Percentiles rank a stretch among this genome's conserved stretches.
Evolutionary conservation across 1,140 invertebrate species (phyloP).

Genomic region (Apis laboriosa): DNA sequence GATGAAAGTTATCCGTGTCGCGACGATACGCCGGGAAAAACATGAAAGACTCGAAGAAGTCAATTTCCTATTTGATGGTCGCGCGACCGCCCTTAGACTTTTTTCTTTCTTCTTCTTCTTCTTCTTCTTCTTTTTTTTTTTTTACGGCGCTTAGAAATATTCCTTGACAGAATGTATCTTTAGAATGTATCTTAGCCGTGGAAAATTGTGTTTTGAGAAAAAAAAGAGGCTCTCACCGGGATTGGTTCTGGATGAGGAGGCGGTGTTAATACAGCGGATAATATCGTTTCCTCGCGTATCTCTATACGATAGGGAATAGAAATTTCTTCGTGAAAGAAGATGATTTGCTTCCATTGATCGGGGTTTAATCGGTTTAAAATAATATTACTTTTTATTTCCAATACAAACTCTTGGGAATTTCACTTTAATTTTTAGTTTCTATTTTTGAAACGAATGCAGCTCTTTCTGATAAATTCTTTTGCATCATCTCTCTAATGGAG

Average conservation of each 20-base stretch:
- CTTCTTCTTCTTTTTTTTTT: too few relatives aligned
- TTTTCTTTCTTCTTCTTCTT: neutral
- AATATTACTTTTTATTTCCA: too few relatives aligned
- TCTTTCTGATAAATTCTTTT: too few relatives aligned
- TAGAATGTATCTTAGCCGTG: slow-evolving; percentile 1
- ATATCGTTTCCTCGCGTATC: neutral
- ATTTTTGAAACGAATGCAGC: too few relatives aligned
- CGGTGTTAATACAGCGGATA: slow-evolving; percentile 24
- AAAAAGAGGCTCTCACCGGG: neutral
- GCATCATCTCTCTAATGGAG: too few relatives aligned
- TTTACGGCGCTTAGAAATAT: slow-evolving; percentile 1
- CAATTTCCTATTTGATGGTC: slow-evolving; percentile 2
- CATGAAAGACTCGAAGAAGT: slow-evolving; percentile 7
- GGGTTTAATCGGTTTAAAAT: too few relatives aligned
- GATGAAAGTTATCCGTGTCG: slow-evolving; percentile 11
- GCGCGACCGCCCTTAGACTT: neutral
- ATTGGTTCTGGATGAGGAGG: neutral
- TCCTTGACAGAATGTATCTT: neutral
- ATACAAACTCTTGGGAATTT: too few relatives aligned
- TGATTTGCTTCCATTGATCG: too few relatives aligned
- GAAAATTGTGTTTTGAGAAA: slow-evolving; percentile 27
- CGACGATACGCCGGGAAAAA: neutral
- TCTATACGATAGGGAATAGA: neutral
- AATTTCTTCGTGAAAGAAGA: neutral
- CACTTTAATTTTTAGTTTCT: too few relatives aligned